Evolutionary conservation across 2,797 vertebrate genomes (phyloP).

Genomic region (Pangasius larnaudii): DNA sequence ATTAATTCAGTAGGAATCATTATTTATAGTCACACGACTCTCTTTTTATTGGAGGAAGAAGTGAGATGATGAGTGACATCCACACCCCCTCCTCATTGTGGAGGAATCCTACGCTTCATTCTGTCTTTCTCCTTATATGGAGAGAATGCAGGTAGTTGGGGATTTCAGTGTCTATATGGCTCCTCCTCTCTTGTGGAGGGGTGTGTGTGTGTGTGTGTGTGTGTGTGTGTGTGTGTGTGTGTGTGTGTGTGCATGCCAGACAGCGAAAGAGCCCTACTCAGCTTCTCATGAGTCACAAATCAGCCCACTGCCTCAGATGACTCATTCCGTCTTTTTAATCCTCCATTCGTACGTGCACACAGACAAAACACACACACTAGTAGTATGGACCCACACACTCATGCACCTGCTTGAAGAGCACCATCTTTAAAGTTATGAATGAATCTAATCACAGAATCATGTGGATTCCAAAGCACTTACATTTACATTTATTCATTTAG

Average conservation of each 20-base stretch:
- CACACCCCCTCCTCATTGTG: slow-evolving; percentile 23
- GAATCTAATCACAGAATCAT: neutral
- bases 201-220: slow-evolving; percentile 23
- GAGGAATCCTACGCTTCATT: slow-evolving; percentile 38
- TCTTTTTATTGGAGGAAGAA: slow-evolving; percentile 32
- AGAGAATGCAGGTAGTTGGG: slow-evolving; percentile 55
- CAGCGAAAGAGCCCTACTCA: slow-evolving; percentile 14
- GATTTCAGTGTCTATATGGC: slow-evolving; percentile 19
- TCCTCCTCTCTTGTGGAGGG: slow-evolving; percentile 45
- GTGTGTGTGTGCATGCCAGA: slow-evolving; percentile 19
- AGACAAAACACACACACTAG: slow-evolving; percentile 3
- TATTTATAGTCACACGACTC: slow-evolving; percentile 26
- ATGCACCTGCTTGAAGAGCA: slow-evolving; percentile 9
- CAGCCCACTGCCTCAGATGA: slow-evolving; percentile 28
- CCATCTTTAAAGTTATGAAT: neutral
- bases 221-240: neutral
- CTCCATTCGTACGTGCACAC: neutral
- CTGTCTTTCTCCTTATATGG: slow-evolving; percentile 60
- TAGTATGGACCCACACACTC: neutral
- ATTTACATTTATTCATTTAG: too few species aligned
- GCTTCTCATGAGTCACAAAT: slow-evolving; percentile 44
- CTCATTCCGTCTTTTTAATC: slow-evolving; percentile 24
- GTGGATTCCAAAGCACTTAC: neutral
- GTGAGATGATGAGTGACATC: slow-evolving; percentile 39
- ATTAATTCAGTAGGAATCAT: slow-evolving; percentile 22